phyloP scores from a whole-genome alignment of 2,113 vertebrate genomes.

The Pogonocichla stellata region DNA sequence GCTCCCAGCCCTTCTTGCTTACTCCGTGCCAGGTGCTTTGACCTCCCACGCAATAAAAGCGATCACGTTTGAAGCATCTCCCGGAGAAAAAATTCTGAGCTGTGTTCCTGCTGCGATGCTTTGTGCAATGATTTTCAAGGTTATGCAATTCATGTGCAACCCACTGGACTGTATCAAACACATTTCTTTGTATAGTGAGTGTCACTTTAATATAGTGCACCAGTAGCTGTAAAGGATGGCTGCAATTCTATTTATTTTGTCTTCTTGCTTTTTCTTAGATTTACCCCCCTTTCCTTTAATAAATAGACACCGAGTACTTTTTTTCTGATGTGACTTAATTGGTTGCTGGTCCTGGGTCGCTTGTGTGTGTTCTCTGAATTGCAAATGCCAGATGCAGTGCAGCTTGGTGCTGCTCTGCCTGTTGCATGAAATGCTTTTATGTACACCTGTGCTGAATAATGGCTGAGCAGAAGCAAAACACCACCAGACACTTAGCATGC shows the following conservation, averaged over 20 bases:
- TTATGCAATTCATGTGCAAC: slow-evolving; percentile 32
- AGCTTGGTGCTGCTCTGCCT: not conserved
- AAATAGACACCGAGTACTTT: not conserved
- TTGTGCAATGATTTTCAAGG: slow-evolving; percentile 38
- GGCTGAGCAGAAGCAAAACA: not conserved
- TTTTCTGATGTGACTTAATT: not conserved
- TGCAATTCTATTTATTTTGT: slow-evolving; percentile 13
- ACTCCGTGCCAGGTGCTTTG: not conserved
- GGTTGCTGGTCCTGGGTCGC: not conserved
- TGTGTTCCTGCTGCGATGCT: slow-evolving; percentile 4
- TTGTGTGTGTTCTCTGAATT: not conserved
- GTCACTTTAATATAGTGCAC: slow-evolving; percentile 21
- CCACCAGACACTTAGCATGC: not conserved
- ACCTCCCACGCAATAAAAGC: not conserved
- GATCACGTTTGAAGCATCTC: not conserved
- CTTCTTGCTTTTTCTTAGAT: not conserved
- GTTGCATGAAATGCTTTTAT: not conserved
- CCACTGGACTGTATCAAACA: slow-evolving; percentile 31
- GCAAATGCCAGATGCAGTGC: not conserved
- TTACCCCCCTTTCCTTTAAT: not conserved
- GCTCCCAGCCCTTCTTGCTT: not conserved
- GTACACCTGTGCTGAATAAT: not conserved
- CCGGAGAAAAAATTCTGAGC: not conserved
- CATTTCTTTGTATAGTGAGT: slow-evolving; percentile 4
- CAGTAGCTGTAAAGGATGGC: slow-evolving; percentile 26